Percentiles rank a stretch among this genome's conserved stretches.
phyloP scores from a whole-genome alignment of 2,113 vertebrate genomes.

The Rhinopomastus cyanomelas region DNA sequence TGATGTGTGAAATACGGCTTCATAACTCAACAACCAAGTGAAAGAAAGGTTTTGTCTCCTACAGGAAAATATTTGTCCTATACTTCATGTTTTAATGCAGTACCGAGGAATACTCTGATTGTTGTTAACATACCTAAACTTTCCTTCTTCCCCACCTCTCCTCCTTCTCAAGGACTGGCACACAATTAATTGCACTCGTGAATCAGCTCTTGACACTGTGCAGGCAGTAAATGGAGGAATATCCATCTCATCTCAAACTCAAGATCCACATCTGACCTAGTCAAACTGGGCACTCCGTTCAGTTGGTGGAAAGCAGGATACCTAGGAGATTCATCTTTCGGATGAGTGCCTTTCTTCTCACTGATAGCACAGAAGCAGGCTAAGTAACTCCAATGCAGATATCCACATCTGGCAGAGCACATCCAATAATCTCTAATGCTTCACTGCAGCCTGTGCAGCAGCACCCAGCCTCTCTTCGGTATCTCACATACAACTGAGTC shows the following conservation, averaged over 20 bases:
- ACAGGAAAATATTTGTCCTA: not conserved
- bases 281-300: too few species aligned
- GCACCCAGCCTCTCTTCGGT: not conserved
- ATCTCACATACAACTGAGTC: not conserved
- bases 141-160: rapidly evolving
- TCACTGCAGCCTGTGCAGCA: not conserved
- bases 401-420: not conserved
- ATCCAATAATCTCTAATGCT: not conserved
- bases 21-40: not conserved
- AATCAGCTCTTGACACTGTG: not conserved
- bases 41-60: not conserved
- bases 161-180: not conserved
- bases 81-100: not conserved
- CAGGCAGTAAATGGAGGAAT: not conserved
- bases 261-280: not conserved
- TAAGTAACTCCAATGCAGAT: not conserved
- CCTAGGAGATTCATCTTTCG: not conserved
- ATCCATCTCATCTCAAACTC: not conserved
- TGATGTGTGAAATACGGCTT: not conserved
- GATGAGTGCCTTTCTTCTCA: not conserved
- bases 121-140: not conserved
- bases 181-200: not conserved
- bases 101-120: not conserved
- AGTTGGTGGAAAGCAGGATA: not conserved
- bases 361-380: not conserved